Evolutionary conservation across 2,113 vertebrate genomes (phyloP).

Genomic region (Chelonoidis abingdonii): DNA sequence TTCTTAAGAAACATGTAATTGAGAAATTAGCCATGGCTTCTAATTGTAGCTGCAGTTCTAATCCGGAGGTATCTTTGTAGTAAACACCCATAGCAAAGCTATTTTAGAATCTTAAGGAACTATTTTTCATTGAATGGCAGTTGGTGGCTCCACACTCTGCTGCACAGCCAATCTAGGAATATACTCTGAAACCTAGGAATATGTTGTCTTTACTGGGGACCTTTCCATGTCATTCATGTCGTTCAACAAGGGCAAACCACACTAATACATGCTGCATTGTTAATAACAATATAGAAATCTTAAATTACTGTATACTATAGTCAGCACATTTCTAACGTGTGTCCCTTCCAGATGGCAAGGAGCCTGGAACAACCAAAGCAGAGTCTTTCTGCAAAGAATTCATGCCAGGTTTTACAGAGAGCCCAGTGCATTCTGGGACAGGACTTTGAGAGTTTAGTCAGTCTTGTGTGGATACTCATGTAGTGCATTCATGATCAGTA

Average conservation of each 20-base stretch:
- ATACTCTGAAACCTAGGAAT: background rate
- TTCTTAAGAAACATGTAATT: background rate
- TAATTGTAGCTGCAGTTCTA: background rate
- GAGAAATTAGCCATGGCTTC: background rate
- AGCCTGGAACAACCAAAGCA: conserved; percentile 48
- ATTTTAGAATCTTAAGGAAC: background rate
- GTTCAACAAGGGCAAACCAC: background rate
- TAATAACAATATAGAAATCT: background rate
- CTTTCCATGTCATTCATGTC: background rate
- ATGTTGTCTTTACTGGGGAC: background rate
- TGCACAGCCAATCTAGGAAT: background rate
- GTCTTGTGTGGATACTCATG: background rate
- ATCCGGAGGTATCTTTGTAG: background rate
- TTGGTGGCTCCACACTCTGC: background rate
- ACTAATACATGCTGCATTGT: background rate
- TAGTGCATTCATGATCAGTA: fast-evolving
- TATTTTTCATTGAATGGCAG: background rate
- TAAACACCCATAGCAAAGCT: background rate
- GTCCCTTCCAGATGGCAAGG: conserved; percentile 24
- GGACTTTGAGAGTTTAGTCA: background rate
- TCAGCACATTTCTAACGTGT: background rate
- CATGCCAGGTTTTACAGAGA: background rate
- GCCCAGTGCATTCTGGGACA: conserved; percentile 4
- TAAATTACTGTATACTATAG: background rate
- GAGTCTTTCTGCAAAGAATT: conserved; percentile 47